Evolutionary conservation across 2,797 vertebrate species (phyloP).

Genomic region (Manis crassicaudata): DNA sequence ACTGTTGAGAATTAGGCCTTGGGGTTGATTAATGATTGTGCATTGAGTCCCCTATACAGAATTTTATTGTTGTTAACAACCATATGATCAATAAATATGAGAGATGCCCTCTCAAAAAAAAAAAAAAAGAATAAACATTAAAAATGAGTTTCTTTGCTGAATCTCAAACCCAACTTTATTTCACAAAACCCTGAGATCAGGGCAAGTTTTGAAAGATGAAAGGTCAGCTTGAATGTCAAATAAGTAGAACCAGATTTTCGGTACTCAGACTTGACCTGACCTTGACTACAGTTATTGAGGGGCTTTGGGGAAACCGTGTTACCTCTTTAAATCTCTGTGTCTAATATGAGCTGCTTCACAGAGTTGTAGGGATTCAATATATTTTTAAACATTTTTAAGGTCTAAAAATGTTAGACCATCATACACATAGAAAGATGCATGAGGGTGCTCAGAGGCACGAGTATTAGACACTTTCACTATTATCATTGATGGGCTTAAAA

Average conservation of each 20-base stretch:
- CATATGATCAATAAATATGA: no score
- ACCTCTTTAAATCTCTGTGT: not conserved
- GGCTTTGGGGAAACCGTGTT: not conserved
- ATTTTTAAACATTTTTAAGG: not conserved
- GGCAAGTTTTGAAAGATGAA: not conserved
- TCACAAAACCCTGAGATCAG: not conserved
- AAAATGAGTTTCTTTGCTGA: not conserved
- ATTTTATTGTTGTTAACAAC: no score
- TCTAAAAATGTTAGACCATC: not conserved
- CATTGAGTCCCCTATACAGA: no score
- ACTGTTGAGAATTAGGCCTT: no score
- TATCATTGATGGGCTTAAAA: not conserved
- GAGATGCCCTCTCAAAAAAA: no score
- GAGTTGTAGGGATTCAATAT: accelerated
- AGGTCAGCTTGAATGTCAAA: not conserved
- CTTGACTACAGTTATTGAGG: not conserved
- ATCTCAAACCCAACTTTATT: not conserved
- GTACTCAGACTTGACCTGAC: accelerated
- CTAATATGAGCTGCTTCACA: not conserved
- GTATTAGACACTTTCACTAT: no score
- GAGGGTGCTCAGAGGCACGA: accelerated
- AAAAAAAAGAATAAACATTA: not conserved
- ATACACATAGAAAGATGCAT: accelerated
- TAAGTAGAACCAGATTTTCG: not conserved
- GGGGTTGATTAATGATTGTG: no score